These are phyloP conservation scores for Peromyscus leucopus DNA, from an alignment of 2,113 vertebrate species.

Conservation along the genomic window DNA sequence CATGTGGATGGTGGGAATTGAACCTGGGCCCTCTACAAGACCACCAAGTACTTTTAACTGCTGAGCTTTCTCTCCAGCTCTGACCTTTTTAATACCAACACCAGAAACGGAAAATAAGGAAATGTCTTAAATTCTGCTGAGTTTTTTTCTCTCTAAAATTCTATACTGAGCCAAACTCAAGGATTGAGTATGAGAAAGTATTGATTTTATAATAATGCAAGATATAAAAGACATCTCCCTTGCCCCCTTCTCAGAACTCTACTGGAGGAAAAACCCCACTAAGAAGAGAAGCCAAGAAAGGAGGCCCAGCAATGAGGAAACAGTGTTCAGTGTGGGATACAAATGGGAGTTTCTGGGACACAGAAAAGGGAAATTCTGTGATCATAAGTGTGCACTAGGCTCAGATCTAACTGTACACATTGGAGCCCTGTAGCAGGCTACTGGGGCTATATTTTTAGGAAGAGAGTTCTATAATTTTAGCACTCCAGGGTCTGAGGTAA, in stretches of 20 bases:
- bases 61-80: background rate
- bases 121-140: background rate
- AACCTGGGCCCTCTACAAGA: background rate
- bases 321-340: background rate
- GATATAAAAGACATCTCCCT: background rate
- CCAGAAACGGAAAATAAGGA: background rate
- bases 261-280: conserved; percentile 27
- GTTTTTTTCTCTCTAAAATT: conserved; percentile 25
- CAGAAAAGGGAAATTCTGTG: conserved; percentile 20
- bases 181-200: conserved; percentile 21
- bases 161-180: background rate
- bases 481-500: background rate
- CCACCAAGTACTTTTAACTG: background rate
- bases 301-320: conserved; percentile 33
- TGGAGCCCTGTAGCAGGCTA: conserved; percentile 10
- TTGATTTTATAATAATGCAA: conserved; percentile 17
- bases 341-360: background rate
- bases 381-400: background rate
- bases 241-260: conserved; percentile 16
- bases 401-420: background rate
- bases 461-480: background rate
- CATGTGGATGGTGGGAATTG: background rate
- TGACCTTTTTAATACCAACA: conserved; percentile 2
- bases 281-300: conserved; percentile 25
- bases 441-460: background rate